Percentiles rank a stretch among this genome's conserved stretches.
Evolutionary conservation across 2,888 invertebrate genomes (phyloP).

Genomic region (Diogma glabrata): DNA sequence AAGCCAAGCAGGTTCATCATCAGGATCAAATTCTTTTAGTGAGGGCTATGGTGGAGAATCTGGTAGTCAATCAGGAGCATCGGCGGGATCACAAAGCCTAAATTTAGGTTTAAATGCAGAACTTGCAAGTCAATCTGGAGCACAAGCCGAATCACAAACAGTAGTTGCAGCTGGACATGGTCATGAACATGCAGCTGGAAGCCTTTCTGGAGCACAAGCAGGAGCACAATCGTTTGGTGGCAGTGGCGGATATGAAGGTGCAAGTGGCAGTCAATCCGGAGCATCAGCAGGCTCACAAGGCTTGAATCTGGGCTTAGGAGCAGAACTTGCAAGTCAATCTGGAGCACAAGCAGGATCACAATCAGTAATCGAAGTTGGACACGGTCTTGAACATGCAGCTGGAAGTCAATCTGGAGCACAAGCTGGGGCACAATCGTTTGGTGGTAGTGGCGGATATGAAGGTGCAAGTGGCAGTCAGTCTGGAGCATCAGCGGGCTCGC

Average conservation of each 20-base stretch:
- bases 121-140: neutral
- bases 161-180: slow-evolving; percentile 3
- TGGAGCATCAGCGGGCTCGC: neutral
- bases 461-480: neutral
- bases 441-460: neutral
- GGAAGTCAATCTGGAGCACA: neutral
- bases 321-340: neutral
- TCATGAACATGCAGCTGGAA: neutral
- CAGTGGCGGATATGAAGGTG: neutral
- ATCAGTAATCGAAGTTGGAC: neutral
- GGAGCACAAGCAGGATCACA: neutral
- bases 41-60: neutral
- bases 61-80: neutral
- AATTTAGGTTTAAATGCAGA: slow-evolving; percentile 1
- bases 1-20: too few species aligned
- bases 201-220: neutral
- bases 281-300: neutral
- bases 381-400: neutral
- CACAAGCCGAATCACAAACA: neutral
- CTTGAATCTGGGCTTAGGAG: neutral
- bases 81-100: neutral
- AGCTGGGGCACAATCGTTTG: neutral
- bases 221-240: neutral
- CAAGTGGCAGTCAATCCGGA: neutral
- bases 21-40: too few species aligned